A percentile compares a stretch with the other conserved stretches of the same genome.
These are phyloP conservation scores for Scotopteryx bipunctaria DNA, from an alignment of 2,888 invertebrate species.

Conservation along the genomic window DNA sequence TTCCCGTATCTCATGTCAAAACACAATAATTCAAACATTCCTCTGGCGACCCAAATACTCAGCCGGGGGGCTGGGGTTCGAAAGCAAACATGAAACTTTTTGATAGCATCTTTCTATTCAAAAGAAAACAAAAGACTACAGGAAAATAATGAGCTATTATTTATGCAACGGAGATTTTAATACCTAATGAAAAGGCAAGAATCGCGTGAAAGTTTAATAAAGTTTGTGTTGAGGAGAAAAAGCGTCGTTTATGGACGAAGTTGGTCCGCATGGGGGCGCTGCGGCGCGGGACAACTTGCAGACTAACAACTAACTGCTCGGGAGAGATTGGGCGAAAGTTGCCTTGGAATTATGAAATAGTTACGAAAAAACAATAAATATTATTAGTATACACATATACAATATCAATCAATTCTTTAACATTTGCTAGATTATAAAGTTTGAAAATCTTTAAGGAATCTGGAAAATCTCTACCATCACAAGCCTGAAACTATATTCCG, in stretches of 20 bases:
- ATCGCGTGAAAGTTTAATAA: slow-evolving; percentile 48
- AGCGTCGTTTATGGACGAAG: slow-evolving; percentile 52
- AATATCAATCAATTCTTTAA: too few relatives aligned
- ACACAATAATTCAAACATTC: slow-evolving; percentile 25
- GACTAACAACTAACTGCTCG: slow-evolving; percentile 21
- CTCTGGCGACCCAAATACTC: slow-evolving; percentile 17
- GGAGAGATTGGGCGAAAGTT: slow-evolving; percentile 17
- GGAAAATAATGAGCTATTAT: slow-evolving; percentile 44
- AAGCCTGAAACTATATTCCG: not conserved
- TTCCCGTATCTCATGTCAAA: slow-evolving; percentile 20
- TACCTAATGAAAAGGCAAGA: slow-evolving; percentile 48
- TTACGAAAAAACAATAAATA: not conserved
- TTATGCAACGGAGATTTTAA: slow-evolving; percentile 46
- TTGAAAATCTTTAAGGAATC: too few relatives aligned
- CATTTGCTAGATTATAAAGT: too few relatives aligned
- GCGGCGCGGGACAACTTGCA: slow-evolving; percentile 22
- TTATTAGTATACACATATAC: too few relatives aligned
- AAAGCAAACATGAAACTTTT: slow-evolving; percentile 24
- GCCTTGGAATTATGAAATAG: not conserved
- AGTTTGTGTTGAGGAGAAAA: slow-evolving; percentile 42
- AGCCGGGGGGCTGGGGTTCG: slow-evolving; percentile 7
- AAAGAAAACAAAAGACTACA: slow-evolving; percentile 35
- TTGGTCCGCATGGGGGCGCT: slow-evolving; percentile 39
- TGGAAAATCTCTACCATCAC: not conserved
- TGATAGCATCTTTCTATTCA: slow-evolving; percentile 28